phyloP scores from a whole-genome alignment of 2,888 invertebrate species.

The Scaptomyza caliginosa region DNA sequence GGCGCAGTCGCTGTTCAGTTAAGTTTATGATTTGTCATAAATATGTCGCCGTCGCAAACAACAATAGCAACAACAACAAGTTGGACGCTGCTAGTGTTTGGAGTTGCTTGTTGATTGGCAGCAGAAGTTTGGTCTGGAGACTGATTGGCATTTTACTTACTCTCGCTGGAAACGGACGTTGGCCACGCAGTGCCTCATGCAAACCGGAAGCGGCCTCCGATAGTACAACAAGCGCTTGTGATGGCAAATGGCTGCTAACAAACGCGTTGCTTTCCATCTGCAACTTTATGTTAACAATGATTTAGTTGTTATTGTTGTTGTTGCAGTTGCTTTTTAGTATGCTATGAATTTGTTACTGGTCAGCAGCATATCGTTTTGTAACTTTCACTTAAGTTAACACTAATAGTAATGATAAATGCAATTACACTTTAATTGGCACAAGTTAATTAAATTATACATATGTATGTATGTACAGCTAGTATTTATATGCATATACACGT shows the following conservation, averaged over 20 bases:
- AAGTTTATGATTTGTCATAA: slow-evolving; percentile 76
- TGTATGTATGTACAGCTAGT: slow-evolving; percentile 13
- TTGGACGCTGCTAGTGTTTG: slow-evolving; percentile 1
- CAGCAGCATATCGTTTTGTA: slow-evolving; percentile 42
- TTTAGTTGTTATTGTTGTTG: slow-evolving; percentile 18
- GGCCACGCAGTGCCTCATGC: slow-evolving; percentile 90
- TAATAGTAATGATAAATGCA: slow-evolving; percentile 25
- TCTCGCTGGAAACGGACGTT: slow-evolving; percentile 90
- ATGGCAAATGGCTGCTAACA: slow-evolving; percentile 89
- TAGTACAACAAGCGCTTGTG: slow-evolving; percentile 90
- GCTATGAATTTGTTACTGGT: slow-evolving; percentile 46
- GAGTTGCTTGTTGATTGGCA: slow-evolving; percentile 31
- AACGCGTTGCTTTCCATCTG: slow-evolving; percentile 91
- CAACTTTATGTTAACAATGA: slow-evolving; percentile 42
- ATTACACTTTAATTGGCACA: slow-evolving; percentile 46
- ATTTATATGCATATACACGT: background rate
- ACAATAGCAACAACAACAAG: background rate
- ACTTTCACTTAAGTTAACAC: slow-evolving; percentile 47
- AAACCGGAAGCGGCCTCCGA: slow-evolving; percentile 90
- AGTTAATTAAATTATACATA: slow-evolving; percentile 48
- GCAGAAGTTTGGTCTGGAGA: slow-evolving; percentile 1
- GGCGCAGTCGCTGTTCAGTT: slow-evolving; percentile 28
- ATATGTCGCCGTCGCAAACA: slow-evolving; percentile 59
- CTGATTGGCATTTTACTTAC: slow-evolving; percentile 83
- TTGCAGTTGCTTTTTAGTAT: slow-evolving; percentile 14